These are phyloP conservation scores for Acanthosepion pharaonis DNA, from an alignment of 2,888 invertebrate species.

Conservation along the genomic window DNA sequence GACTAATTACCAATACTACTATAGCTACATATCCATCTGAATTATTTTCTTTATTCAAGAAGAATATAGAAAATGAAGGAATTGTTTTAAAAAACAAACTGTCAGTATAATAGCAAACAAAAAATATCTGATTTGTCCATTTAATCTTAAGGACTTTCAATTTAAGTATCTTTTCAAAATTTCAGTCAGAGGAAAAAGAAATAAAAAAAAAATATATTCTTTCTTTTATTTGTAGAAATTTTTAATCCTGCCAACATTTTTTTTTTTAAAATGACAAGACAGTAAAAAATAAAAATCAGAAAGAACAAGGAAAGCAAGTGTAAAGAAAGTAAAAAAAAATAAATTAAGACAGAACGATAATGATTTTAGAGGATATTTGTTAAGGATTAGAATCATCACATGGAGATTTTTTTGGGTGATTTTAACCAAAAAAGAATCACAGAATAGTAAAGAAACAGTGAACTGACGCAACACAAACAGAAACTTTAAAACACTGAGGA, in stretches of 20 bases:
- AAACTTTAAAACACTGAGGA: not conserved
- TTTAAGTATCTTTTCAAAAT: not conserved
- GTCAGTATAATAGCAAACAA: not conserved
- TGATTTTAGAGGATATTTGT: too few relatives aligned
- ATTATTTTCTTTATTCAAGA: not conserved
- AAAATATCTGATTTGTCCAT: not conserved
- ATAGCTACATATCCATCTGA: not conserved
- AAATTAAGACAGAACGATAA: too few relatives aligned
- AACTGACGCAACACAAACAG: not conserved
- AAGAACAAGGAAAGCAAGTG: too few relatives aligned
- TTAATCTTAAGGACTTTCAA: not conserved
- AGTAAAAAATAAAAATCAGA: too few relatives aligned
- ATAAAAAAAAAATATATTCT: not conserved
- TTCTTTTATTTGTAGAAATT: not conserved
- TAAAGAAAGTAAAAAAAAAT: too few relatives aligned
- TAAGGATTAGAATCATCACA: too few relatives aligned
- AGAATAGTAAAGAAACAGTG: not conserved
- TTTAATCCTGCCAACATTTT: not conserved
- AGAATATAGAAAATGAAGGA: not conserved
- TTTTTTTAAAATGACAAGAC: too few relatives aligned
- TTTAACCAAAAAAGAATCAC: too few relatives aligned
- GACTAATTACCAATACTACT: too few relatives aligned
- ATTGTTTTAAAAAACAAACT: not conserved
- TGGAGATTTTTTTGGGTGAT: too few relatives aligned
- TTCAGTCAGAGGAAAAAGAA: not conserved